Percentiles rank a stretch among this genome's conserved stretches.
Evolutionary conservation across 1,140 invertebrate species (phyloP).

Genomic region (Sarcophaga peregrina): DNA sequence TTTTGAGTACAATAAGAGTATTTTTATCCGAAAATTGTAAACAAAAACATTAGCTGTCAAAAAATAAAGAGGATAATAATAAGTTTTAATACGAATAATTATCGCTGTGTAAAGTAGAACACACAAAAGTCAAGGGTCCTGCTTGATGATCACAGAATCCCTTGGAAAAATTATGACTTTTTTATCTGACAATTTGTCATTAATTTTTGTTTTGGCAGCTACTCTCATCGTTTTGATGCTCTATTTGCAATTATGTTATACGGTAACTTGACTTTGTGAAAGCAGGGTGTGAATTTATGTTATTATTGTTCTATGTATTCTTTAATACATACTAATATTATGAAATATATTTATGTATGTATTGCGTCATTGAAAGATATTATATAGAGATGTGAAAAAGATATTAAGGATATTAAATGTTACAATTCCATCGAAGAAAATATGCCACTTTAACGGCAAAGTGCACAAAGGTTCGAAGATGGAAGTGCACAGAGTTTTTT

Average conservation of each 20-base stretch:
- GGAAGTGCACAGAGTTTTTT: too few species aligned
- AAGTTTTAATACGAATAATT: background rate
- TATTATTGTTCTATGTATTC: background rate
- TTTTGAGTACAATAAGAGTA: background rate
- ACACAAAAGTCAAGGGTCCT: conserved; percentile 9
- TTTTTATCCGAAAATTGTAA: background rate
- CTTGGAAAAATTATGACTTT: background rate
- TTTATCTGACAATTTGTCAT: background rate
- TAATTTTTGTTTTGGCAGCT: background rate
- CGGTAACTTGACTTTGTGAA: background rate
- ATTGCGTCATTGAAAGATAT: too few species aligned
- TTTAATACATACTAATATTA: background rate
- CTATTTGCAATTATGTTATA: background rate
- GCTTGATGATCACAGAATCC: background rate
- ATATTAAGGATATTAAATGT: too few species aligned
- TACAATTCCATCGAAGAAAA: too few species aligned
- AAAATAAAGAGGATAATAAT: background rate
- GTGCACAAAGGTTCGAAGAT: too few species aligned
- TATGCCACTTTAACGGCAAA: too few species aligned
- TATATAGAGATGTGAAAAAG: too few species aligned
- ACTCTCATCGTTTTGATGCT: background rate
- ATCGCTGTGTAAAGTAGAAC: background rate
- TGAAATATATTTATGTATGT: too few species aligned
- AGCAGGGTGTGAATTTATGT: background rate
- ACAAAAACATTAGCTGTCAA: background rate